These are phyloP conservation scores for Tricholaema leucomelas DNA, from an alignment of 2,113 vertebrate species.

Conservation along the genomic window DNA sequence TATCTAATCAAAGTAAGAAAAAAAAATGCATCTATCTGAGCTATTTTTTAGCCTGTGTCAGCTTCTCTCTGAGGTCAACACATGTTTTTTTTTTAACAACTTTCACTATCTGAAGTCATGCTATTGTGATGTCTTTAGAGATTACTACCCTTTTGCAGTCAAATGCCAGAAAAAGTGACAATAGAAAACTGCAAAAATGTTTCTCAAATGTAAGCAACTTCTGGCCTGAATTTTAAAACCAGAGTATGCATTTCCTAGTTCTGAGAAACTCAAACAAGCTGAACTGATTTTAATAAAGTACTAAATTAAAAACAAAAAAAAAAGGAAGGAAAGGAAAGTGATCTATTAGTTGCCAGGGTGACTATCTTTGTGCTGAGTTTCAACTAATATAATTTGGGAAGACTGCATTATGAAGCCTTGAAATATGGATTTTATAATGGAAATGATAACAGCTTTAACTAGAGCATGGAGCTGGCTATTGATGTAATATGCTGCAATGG, in stretches of 20 bases:
- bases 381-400: background rate
- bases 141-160: background rate
- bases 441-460: background rate
- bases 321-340: background rate
- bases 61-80: background rate
- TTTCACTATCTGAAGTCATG: background rate
- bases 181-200: background rate
- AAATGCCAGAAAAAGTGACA: background rate
- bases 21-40: background rate
- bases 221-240: background rate
- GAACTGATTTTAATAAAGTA: background rate
- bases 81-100: background rate
- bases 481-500: background rate
- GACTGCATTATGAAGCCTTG: background rate
- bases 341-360: slow-evolving; percentile 10
- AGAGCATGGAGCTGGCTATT: background rate
- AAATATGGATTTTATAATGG: background rate
- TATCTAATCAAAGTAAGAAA: background rate
- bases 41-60: background rate
- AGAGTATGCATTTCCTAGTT: background rate
- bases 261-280: background rate
- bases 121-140: background rate
- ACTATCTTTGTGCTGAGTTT: background rate
- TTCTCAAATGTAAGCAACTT: background rate
- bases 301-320: background rate